phyloP scores from a whole-genome alignment of 2,113 vertebrate genomes.

The Guaruba guarouba region DNA sequence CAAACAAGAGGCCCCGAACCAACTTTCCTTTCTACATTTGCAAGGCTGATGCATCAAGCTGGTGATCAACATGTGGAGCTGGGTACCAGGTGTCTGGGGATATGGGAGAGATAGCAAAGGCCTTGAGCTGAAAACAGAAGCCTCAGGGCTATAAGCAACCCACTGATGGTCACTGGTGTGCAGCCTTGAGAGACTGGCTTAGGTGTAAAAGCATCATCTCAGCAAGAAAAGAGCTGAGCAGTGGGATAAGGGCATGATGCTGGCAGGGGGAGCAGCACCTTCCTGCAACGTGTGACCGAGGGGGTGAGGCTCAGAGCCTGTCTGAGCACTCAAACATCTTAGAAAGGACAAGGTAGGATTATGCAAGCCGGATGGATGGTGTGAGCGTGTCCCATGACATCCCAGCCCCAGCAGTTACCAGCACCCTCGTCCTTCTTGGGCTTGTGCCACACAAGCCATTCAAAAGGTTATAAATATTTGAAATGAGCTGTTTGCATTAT shows the following conservation, averaged over 20 bases:
- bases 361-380: background rate
- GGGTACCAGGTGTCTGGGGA: background rate
- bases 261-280: background rate
- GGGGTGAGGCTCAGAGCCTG: background rate
- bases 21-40: background rate
- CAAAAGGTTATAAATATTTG: slow-evolving; percentile 15
- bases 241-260: background rate
- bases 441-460: background rate
- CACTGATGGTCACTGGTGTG: background rate
- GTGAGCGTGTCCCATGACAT: background rate
- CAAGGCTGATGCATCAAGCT: background rate
- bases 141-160: background rate
- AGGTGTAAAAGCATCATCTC: background rate
- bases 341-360: background rate
- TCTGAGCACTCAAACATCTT: background rate
- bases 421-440: background rate
- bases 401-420: background rate
- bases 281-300: background rate
- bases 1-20: background rate
- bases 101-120: background rate
- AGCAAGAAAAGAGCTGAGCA: background rate
- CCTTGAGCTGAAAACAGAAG: background rate
- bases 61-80: accelerated
- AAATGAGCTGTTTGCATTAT: background rate
- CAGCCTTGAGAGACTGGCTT: background rate